Evolutionary conservation across 2,888 invertebrate genomes (phyloP).

Genomic region (Microplitis deprimator): DNA sequence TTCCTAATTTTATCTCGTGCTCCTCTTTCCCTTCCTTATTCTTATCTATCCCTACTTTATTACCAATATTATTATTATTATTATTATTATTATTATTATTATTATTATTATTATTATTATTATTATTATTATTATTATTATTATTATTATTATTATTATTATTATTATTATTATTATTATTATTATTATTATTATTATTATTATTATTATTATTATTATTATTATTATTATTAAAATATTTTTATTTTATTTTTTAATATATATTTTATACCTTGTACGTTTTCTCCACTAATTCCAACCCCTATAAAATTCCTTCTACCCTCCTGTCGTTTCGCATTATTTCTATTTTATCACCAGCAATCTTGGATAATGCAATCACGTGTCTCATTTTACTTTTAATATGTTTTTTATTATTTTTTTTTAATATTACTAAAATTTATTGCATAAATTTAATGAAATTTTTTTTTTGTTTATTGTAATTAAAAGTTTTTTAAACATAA

Average conservation of each 20-base stretch:
- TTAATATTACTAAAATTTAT: not conserved
- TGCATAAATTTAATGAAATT: constrained; percentile 60
- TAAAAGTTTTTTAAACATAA: too few species aligned
- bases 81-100: not conserved
- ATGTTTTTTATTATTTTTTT: constrained; percentile 3
- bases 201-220: constrained; percentile 6
- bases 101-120: constrained; percentile 3
- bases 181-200: constrained; percentile 7
- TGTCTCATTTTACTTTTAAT: constrained; percentile 33
- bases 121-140: constrained; percentile 6
- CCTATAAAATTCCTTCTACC: constrained; percentile 19
- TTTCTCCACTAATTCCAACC: constrained; percentile 47
- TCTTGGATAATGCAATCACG: constrained; percentile 70
- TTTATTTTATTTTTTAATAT: constrained; percentile 4
- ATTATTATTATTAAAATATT: constrained; percentile 2
- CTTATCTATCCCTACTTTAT: not conserved
- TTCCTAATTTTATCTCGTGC: not conserved
- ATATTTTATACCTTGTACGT: constrained; percentile 13
- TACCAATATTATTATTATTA: not conserved
- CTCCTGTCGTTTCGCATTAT: constrained; percentile 68
- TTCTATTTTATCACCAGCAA: constrained; percentile 71
- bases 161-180: constrained; percentile 2
- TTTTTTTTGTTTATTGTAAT: too few species aligned
- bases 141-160: constrained; percentile 7
- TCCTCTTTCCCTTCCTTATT: not conserved